These are phyloP conservation scores for Amphipoea lucens DNA, from an alignment of 2,888 invertebrate species.

Conservation along the genomic window DNA sequence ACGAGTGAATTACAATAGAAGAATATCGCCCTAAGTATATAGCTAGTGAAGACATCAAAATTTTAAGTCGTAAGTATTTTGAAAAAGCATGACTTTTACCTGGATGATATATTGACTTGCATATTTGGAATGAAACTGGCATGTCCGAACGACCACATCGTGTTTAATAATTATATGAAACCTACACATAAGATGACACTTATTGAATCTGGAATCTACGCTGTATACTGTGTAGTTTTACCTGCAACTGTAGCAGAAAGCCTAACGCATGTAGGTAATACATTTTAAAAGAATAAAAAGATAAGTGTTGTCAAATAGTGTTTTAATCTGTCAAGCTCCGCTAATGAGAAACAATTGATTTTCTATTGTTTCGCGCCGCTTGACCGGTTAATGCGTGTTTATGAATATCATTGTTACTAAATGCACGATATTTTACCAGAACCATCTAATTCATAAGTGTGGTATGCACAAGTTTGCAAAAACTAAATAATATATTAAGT, in stretches of 20 bases:
- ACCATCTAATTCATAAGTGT: background rate
- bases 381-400: background rate
- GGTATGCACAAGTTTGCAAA: slow-evolving; percentile 1
- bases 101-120: background rate
- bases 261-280: slow-evolving; percentile 3
- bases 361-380: too few relatives aligned
- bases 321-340: too few relatives aligned
- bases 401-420: slow-evolving; percentile 33
- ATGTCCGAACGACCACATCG: background rate
- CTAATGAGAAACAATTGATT: too few relatives aligned
- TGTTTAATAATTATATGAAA: background rate
- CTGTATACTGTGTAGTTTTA: background rate
- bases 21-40: background rate
- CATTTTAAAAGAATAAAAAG: background rate
- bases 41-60: background rate
- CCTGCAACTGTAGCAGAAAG: background rate
- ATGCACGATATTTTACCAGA: background rate
- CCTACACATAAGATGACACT: background rate
- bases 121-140: slow-evolving; percentile 9
- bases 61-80: slow-evolving; percentile 41
- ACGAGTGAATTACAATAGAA: slow-evolving; percentile 8
- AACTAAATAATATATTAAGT: background rate
- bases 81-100: slow-evolving; percentile 17
- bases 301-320: background rate
- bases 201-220: slow-evolving; percentile 2